These are phyloP conservation scores for Eupleurogrammus muticus DNA, from an alignment of 2,797 vertebrate genomes.

Conservation along the genomic window DNA sequence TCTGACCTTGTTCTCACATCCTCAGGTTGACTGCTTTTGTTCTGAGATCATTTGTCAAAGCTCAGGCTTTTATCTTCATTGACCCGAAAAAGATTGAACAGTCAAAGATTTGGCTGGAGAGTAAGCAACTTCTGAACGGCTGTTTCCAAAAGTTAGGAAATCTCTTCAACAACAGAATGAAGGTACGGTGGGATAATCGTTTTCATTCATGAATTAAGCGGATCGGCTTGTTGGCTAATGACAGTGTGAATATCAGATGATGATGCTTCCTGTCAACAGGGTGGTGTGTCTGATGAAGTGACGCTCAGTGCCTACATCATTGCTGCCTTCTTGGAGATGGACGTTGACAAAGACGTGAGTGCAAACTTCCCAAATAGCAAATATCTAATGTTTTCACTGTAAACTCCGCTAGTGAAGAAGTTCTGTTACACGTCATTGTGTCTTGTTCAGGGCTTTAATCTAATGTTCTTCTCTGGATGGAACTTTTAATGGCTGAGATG, in stretches of 20 bases:
- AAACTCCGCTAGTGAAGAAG: neutral
- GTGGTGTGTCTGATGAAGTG: slow-evolving; percentile 81
- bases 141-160: slow-evolving; percentile 84
- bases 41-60: slow-evolving; percentile 85
- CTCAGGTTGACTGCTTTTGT: slow-evolving; percentile 90
- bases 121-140: slow-evolving; percentile 78
- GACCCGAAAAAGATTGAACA: slow-evolving; percentile 78
- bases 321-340: slow-evolving; percentile 77
- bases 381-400: neutral
- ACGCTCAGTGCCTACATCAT: slow-evolving; percentile 78
- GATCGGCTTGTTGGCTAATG: neutral
- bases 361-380: neutral
- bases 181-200: slow-evolving; percentile 67
- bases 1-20: neutral
- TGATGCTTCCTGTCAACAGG: slow-evolving; percentile 66
- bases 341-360: slow-evolving; percentile 59
- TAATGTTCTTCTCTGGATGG: too few relatives aligned
- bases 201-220: neutral
- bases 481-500: too few relatives aligned
- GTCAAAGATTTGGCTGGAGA: slow-evolving; percentile 79
- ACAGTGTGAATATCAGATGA: neutral
- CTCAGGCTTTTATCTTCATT: slow-evolving; percentile 82
- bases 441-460: too few relatives aligned
- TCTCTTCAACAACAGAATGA: slow-evolving; percentile 87
- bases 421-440: too few relatives aligned